Evolutionary conservation across 2,113 vertebrate species (phyloP), one percentile per base, ranked within the genome.

Genomic region (Xyliphius kryptos): DNA sequence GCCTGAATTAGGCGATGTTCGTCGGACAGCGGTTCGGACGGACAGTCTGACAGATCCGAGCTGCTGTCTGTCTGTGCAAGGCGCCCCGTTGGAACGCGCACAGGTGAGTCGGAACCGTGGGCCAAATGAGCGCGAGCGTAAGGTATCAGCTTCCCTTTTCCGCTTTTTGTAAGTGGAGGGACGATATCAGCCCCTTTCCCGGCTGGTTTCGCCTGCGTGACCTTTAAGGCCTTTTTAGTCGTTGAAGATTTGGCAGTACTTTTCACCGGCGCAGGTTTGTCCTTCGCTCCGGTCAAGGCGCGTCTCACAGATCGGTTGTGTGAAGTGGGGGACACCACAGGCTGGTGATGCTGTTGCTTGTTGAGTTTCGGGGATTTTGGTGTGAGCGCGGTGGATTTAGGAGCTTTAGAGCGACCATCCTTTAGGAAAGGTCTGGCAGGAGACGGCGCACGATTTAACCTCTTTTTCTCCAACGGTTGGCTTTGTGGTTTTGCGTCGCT

Each of bases 1-100:
- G 87, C 89, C n/a, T n/a, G n/a, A n/a, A n/a, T n/a, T n/a, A n/a
- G n/a, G n/a, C n/a, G n/a, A n/a, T n/a, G n/a, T n/a, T n/a, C n/a
- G n/a, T n/a, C n/a, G n/a, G n/a, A n/a, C 46, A 92, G 82, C 48
- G 91, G 87, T 66, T 96, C 94, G n/a, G 94, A 97, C 16, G 89
- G 88, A 51, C 93, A 96, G 79, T 97, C 94, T 1, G 94, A 97
- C 67, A 97, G 83, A 69, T 97, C 94, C 5, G 94, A 97, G 84
- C 93, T 93, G 83, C 93, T 96, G 84, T 94, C 94, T 0, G 93
- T 92, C 80, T 91, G 92, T 62, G 84, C 87, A 71, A 88, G 67
- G 54, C 62, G 62, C 67, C 74, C 84, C 32, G 82, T 83, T 14
- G 81, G 85, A 2, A 86, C 80, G 22, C 82, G 77, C 51, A 83